phyloP scores from a whole-genome alignment of 2,888 invertebrate species.

The Phorcus lineatus region DNA sequence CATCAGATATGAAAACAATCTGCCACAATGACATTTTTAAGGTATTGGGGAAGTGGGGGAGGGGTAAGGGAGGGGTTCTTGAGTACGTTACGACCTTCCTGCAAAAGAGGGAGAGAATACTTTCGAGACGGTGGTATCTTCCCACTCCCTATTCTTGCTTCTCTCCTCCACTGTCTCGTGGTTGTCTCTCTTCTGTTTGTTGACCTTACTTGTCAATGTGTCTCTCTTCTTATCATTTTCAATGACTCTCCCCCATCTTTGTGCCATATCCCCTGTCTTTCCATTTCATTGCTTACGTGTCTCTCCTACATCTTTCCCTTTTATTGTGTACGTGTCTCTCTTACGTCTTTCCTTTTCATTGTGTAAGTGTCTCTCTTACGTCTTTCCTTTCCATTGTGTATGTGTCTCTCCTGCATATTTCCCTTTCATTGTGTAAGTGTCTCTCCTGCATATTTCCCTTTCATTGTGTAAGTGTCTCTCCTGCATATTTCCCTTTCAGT shows the following conservation, averaged over 20 bases:
- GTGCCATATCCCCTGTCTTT: slow-evolving; percentile 20
- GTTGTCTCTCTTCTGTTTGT: not conserved
- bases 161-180: not conserved
- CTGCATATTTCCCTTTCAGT: too few species aligned
- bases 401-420: too few species aligned
- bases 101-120: not conserved
- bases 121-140: not conserved
- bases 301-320: not conserved
- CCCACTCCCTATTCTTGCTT: not conserved
- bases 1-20: not conserved
- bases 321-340: too few species aligned
- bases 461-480: too few species aligned
- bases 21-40: not conserved
- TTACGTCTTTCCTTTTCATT: too few species aligned
- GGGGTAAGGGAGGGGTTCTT: not conserved
- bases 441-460: too few species aligned
- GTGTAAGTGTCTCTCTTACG: too few species aligned
- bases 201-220: not conserved
- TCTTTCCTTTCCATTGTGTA: too few species aligned
- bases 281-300: not conserved
- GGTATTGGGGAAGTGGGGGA: not conserved
- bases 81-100: too few species aligned
- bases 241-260: not conserved
- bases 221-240: not conserved
- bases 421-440: too few species aligned